Evolutionary conservation across 1,140 invertebrate species (phyloP).

Genomic region (Pseudomyrmex dendroicus): DNA sequence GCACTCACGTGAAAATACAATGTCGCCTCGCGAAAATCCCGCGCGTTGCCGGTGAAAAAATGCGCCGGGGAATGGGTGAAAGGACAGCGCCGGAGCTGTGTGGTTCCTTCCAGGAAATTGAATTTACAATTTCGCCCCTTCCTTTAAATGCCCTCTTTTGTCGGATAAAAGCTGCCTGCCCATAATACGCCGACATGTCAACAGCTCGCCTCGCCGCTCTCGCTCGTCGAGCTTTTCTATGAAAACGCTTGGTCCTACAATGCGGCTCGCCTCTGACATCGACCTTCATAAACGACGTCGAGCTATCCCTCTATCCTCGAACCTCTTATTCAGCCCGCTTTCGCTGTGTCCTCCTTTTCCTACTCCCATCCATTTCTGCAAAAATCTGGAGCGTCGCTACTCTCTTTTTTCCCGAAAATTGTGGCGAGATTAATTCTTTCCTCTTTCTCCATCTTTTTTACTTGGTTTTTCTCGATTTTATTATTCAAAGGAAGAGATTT

Average conservation of each 20-base stretch:
- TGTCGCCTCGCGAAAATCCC: slow-evolving; percentile 17
- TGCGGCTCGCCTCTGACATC: slow-evolving; percentile 66
- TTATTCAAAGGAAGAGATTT: slow-evolving; percentile 44
- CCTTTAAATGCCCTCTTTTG: slow-evolving; percentile 72
- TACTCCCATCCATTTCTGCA: no score
- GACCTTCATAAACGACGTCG: slow-evolving; percentile 64
- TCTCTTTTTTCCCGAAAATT: slow-evolving; percentile 44
- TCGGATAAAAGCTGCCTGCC: slow-evolving; percentile 72
- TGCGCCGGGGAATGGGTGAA: slow-evolving; percentile 31
- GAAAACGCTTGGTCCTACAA: slow-evolving; percentile 42
- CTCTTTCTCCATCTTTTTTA: slow-evolving; percentile 34
- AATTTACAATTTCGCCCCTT: slow-evolving; percentile 73
- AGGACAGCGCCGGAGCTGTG: slow-evolving; percentile 5
- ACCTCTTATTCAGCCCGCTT: slow-evolving; percentile 25
- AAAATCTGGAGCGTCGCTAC: background rate
- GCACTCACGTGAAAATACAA: slow-evolving; percentile 52
- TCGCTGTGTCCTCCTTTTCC: background rate
- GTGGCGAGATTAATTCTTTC: slow-evolving; percentile 59
- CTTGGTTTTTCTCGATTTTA: slow-evolving; percentile 43
- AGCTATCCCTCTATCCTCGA: slow-evolving; percentile 15
- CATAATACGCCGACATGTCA: slow-evolving; percentile 73
- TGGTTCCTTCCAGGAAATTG: slow-evolving; percentile 66
- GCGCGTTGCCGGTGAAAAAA: slow-evolving; percentile 46
- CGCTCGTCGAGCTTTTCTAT: slow-evolving; percentile 65
- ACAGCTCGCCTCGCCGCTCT: slow-evolving; percentile 61